phyloP scores from a whole-genome alignment of 2,113 vertebrate species.

The Oncorhynchus nerka region DNA sequence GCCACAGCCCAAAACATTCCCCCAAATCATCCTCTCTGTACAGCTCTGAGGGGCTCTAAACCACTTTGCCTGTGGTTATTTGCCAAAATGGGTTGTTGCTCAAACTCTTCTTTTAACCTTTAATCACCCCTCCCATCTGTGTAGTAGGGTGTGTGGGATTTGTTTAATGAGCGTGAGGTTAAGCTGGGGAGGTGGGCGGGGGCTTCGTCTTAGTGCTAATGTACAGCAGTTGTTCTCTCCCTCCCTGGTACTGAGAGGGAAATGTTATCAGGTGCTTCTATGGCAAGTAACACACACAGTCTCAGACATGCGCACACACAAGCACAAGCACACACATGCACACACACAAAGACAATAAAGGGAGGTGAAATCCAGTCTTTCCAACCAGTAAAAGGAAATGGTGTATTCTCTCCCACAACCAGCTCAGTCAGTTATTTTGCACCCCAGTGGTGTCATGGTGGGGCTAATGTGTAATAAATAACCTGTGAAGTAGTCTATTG shows the following conservation, averaged over 20 bases:
- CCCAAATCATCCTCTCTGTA: background rate
- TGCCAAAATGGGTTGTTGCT: slow-evolving; percentile 3
- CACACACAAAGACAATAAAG: background rate
- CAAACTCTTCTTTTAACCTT: slow-evolving; percentile 28
- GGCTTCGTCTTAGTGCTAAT: background rate
- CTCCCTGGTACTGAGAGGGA: background rate
- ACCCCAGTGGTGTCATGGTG: background rate
- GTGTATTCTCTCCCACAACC: slow-evolving; percentile 15
- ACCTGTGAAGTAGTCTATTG: background rate
- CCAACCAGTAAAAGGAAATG: background rate
- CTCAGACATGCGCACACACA: background rate
- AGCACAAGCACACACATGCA: background rate
- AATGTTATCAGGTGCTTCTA: background rate
- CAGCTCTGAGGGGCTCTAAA: background rate
- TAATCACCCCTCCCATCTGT: slow-evolving; percentile 1
- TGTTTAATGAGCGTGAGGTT: slow-evolving; percentile 6
- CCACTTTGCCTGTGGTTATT: background rate
- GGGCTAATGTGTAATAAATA: no score
- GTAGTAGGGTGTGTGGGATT: slow-evolving; percentile 10
- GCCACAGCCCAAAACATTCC: background rate
- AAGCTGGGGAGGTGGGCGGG: background rate
- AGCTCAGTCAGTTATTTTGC: slow-evolving; percentile 2
- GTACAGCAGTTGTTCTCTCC: slow-evolving; percentile 10
- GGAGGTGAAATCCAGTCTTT: background rate
- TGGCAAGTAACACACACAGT: background rate